Conservation (phyloP, 92 coral and sea anemone species). For the Pocillopora grandis region DNA sequence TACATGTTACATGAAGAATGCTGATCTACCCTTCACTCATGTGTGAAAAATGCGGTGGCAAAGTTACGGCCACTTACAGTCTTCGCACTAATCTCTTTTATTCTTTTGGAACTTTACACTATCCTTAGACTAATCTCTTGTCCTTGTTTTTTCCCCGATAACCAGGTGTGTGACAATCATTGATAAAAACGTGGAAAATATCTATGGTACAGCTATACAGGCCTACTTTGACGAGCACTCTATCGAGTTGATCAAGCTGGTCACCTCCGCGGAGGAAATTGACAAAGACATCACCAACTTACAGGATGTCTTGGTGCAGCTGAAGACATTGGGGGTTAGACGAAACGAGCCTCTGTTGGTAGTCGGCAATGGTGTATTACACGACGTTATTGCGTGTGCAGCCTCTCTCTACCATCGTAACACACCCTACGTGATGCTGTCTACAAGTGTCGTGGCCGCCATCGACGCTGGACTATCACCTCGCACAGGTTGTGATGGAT, state of each 20-base stretch:
- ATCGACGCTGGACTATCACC: conserved; percentile 77
- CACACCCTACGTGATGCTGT: conserved; percentile 74
- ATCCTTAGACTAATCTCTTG: too few relatives aligned
- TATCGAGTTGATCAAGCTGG: conserved; percentile 52
- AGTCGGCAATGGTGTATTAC: conserved; percentile 60
- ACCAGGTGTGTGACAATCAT: conserved; percentile 58
- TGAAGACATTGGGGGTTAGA: conserved; percentile 44
- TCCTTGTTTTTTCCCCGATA: background rate
- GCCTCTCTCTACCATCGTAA: conserved; percentile 70
- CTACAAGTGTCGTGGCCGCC: conserved; percentile 64
- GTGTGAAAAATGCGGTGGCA: conserved; percentile 52
- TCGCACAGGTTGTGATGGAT: conserved; percentile 73
- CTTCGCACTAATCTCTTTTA: too few relatives aligned
- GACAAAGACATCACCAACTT: conserved; percentile 64
- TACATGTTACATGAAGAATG: conserved; percentile 53
- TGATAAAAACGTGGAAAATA: conserved; percentile 58
- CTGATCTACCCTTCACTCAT: conserved; percentile 64
- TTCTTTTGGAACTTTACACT: too few relatives aligned
- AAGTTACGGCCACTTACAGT: too few relatives aligned
- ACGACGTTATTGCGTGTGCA: conserved; percentile 67
- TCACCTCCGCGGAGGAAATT: conserved; percentile 56
- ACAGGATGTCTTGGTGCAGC: conserved; percentile 53
- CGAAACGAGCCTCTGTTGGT: conserved; percentile 68
- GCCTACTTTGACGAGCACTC: conserved; percentile 52
- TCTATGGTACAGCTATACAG: conserved; percentile 56